phyloP scores from a whole-genome alignment of 2,888 invertebrate genomes.

The Micropterix aruncella region DNA sequence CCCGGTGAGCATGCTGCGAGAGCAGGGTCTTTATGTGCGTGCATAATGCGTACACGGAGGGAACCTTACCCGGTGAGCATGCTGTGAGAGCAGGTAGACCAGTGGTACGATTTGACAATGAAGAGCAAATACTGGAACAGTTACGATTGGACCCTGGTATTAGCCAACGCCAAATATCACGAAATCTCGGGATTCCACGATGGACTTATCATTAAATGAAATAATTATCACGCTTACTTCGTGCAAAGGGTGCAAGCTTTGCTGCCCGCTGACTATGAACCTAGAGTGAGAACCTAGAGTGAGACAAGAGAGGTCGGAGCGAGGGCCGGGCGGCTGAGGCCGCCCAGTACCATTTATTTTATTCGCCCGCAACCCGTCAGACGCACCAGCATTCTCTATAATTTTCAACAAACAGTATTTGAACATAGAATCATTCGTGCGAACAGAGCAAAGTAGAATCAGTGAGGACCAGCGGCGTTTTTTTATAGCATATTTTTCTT shows the following conservation, averaged over 20 bases:
- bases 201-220: conserved; percentile 8
- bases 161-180: conserved; percentile 10
- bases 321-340: too few species aligned
- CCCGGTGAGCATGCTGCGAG: conserved; percentile 9
- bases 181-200: conserved; percentile 9
- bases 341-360: too few species aligned
- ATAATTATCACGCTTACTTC: conserved; percentile 8
- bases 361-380: too few species aligned
- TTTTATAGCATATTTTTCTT: too few species aligned
- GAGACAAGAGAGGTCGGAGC: too few species aligned
- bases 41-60: conserved; percentile 9
- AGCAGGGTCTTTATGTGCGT: too few species aligned
- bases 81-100: conserved; percentile 8
- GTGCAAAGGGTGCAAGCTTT: conserved; percentile 10
- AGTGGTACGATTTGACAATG: conserved; percentile 7
- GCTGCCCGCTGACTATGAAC: conserved; percentile 9
- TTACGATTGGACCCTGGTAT: conserved; percentile 9
- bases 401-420: too few species aligned
- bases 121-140: conserved; percentile 8
- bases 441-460: too few species aligned
- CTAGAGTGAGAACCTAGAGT: conserved; percentile 10
- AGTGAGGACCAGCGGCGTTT: too few species aligned
- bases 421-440: too few species aligned
- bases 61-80: conserved; percentile 7
- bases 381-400: too few species aligned